These are phyloP conservation scores for Apodemus speciosus DNA, from an alignment of 2,113 vertebrate species.

Conservation along the genomic window DNA sequence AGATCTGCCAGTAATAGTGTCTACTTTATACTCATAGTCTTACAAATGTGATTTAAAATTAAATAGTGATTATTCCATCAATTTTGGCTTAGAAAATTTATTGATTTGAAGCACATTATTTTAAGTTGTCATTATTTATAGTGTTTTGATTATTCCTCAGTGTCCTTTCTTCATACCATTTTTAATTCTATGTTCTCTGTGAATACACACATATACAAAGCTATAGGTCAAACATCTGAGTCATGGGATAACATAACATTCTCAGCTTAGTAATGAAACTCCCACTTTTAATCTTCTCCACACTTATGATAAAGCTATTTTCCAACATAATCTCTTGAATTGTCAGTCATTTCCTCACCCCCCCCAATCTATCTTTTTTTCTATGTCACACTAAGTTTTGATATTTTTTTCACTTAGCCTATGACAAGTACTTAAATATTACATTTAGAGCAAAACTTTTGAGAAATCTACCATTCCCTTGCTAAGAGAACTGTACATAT, in stretches of 20 bases:
- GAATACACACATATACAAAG: not conserved
- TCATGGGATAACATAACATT: not conserved
- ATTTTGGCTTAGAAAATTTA: not conserved
- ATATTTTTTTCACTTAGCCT: not conserved
- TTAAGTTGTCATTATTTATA: not conserved
- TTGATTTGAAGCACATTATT: not conserved
- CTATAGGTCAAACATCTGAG: not conserved
- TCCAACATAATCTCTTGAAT: too few species aligned
- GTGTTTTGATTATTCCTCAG: constrained; percentile 2
- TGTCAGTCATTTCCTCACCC: too few species aligned
- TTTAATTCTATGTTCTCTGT: not conserved
- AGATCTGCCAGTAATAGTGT: not conserved
- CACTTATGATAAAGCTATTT: not conserved
- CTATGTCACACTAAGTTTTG: not conserved
- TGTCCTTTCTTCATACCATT: not conserved
- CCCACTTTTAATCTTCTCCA: not conserved
- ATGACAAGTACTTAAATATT: not conserved
- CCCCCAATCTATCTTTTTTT: too few species aligned
- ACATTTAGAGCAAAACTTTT: not conserved
- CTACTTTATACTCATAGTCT: not conserved
- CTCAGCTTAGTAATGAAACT: not conserved
- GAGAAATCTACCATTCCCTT: not conserved
- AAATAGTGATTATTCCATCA: not conserved
- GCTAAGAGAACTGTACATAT: not conserved
- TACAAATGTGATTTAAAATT: not conserved